Evolutionary conservation across 1,140 invertebrate species (phyloP).

Genomic region (Trypoxylus dichotomus): DNA sequence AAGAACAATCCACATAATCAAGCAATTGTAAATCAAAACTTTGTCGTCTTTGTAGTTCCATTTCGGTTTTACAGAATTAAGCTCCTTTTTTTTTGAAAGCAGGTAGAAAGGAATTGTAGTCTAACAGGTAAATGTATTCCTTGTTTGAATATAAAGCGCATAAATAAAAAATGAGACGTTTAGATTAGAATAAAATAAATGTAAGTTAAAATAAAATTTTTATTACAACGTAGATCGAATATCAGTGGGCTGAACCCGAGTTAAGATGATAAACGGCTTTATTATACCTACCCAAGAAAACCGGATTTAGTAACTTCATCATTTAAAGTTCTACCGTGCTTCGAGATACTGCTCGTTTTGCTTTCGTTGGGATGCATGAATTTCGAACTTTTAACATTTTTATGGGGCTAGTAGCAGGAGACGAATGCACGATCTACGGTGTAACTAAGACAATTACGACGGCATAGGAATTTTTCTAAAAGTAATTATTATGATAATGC

Average conservation of each 20-base stretch:
- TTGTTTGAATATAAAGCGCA: slow-evolving; percentile 9
- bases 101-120: not conserved
- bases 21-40: too few relatives aligned
- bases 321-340: slow-evolving; percentile 37
- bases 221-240: slow-evolving; percentile 43
- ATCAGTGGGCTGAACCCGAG: slow-evolving; percentile 44
- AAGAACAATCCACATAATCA: too few relatives aligned
- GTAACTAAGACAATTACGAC: not conserved
- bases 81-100: not conserved
- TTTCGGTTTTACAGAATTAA: not conserved
- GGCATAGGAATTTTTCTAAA: not conserved
- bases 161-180: slow-evolving; percentile 15
- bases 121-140: slow-evolving; percentile 6
- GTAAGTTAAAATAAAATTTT: slow-evolving; percentile 42
- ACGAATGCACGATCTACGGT: not conserved
- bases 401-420: not conserved
- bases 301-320: slow-evolving; percentile 49
- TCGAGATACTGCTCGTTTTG: slow-evolving; percentile 11
- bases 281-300: slow-evolving; percentile 45
- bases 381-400: slow-evolving; percentile 21
- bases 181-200: slow-evolving; percentile 40
- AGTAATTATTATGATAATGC: not conserved
- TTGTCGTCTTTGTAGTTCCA: not conserved
- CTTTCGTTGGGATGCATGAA: slow-evolving; percentile 11
- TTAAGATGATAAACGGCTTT: slow-evolving; percentile 48